phyloP scores from a whole-genome alignment of 2,113 vertebrate species.

The Rattus norvegicus region DNA sequence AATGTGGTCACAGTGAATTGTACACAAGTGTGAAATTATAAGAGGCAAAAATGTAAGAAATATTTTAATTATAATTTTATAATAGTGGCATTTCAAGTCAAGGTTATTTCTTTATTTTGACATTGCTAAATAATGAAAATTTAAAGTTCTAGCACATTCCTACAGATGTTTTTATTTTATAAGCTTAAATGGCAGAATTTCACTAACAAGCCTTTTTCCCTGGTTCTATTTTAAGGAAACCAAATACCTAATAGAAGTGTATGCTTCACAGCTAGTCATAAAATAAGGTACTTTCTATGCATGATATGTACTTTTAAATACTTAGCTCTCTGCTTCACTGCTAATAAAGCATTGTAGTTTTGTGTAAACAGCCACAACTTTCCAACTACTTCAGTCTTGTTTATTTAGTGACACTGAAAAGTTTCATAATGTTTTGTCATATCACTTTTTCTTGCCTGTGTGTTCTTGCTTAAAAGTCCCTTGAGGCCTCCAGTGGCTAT shows the following conservation, averaged over 20 bases:
- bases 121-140: slow-evolving; percentile 40
- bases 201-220: slow-evolving; percentile 35
- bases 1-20: neutral
- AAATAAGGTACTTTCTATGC: slow-evolving; percentile 70
- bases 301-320: slow-evolving; percentile 30
- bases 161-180: slow-evolving; percentile 19
- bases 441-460: slow-evolving; percentile 55
- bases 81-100: slow-evolving; percentile 5
- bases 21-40: neutral
- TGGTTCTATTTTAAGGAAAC: slow-evolving; percentile 45
- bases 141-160: slow-evolving; percentile 14
- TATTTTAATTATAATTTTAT: neutral
- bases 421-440: slow-evolving; percentile 50
- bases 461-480: slow-evolving; percentile 61
- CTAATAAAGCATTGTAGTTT: slow-evolving; percentile 59
- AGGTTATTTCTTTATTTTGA: neutral
- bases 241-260: slow-evolving; percentile 34
- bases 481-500: neutral
- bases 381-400: slow-evolving; percentile 40
- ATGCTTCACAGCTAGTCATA: slow-evolving; percentile 40
- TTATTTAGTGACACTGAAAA: slow-evolving; percentile 42
- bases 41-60: neutral
- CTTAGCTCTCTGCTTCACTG: slow-evolving; percentile 30
- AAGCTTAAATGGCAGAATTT: slow-evolving; percentile 28
- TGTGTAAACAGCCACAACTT: slow-evolving; percentile 44